phyloP scores from a whole-genome alignment of 1,140 invertebrate genomes.

The Trichonephila inaurata region DNA sequence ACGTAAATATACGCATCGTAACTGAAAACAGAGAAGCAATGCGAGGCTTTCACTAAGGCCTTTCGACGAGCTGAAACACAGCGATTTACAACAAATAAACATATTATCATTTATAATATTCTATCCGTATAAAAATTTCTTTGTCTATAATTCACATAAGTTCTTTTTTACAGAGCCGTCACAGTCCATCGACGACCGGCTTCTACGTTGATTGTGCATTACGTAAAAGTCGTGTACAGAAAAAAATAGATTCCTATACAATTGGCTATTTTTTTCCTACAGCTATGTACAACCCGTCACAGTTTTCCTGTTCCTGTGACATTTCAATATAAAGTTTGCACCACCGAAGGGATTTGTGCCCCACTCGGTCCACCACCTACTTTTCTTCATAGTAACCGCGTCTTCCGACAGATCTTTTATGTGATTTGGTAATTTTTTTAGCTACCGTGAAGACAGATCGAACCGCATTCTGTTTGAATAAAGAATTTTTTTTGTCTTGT shows the following conservation, averaged over 20 bases:
- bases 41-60: slow-evolving; percentile 71
- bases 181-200: slow-evolving; percentile 42
- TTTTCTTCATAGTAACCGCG: neutral
- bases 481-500: too few relatives aligned
- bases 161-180: slow-evolving; percentile 74
- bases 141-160: slow-evolving; percentile 74
- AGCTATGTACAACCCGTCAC: slow-evolving; percentile 72
- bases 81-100: slow-evolving; percentile 76
- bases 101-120: slow-evolving; percentile 69
- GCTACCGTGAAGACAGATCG: too few relatives aligned
- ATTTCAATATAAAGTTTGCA: slow-evolving; percentile 52
- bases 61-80: slow-evolving; percentile 69
- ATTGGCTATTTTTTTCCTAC: slow-evolving; percentile 75
- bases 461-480: too few relatives aligned
- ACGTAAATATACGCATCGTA: neutral
- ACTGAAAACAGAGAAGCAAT: slow-evolving; percentile 34
- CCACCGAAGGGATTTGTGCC: slow-evolving; percentile 68
- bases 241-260: slow-evolving; percentile 77
- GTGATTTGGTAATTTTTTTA: too few relatives aligned
- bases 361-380: slow-evolving; percentile 56
- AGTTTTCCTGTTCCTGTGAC: slow-evolving; percentile 56
- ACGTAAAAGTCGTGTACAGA: slow-evolving; percentile 77
- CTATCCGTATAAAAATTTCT: slow-evolving; percentile 76
- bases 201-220: slow-evolving; percentile 76
- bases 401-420: neutral